A percentile compares a stretch with the other conserved stretches of the same genome.
Conservation (phyloP, 2,113 vertebrate genomes). For the Halichoerus grypus region DNA sequence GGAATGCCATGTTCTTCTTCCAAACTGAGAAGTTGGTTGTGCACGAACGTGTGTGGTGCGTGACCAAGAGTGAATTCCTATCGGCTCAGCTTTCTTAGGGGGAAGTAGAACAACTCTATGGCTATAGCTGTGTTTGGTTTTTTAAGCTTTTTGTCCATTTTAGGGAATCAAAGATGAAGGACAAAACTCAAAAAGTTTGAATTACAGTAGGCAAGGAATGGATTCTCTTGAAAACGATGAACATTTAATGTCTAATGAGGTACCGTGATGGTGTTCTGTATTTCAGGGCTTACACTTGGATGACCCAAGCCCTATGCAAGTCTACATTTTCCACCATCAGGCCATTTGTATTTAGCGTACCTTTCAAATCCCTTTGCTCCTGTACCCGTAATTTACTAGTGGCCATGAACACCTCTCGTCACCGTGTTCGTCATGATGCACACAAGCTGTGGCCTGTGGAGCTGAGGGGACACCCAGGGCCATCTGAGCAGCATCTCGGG, state of each 20-base stretch:
- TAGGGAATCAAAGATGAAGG: not conserved
- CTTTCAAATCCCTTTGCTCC: not conserved
- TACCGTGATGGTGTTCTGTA: rapidly evolving
- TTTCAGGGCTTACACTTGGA: not conserved
- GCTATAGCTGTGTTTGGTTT: not conserved
- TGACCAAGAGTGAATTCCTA: not conserved
- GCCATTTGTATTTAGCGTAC: rapidly evolving
- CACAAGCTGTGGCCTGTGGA: too few species aligned
- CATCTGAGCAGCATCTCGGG: too few species aligned
- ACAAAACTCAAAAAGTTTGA: not conserved
- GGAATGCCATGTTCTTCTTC: not conserved
- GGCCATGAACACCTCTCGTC: rapidly evolving
- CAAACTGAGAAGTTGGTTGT: too few species aligned
- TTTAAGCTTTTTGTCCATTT: not conserved
- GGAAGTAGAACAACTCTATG: too few species aligned
- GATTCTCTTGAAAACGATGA: too few species aligned
- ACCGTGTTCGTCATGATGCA: rapidly evolving
- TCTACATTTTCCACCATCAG: rapidly evolving
- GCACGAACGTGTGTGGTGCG: rapidly evolving
- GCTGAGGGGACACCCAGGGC: rapidly evolving
- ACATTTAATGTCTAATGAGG: rapidly evolving
- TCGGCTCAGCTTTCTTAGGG: not conserved
- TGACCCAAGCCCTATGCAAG: rapidly evolving
- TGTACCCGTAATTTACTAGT: rapidly evolving
- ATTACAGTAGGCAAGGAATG: not conserved